Evolutionary conservation across 1,140 invertebrate genomes (phyloP).

Genomic region (Zaprionus gabonicus): DNA sequence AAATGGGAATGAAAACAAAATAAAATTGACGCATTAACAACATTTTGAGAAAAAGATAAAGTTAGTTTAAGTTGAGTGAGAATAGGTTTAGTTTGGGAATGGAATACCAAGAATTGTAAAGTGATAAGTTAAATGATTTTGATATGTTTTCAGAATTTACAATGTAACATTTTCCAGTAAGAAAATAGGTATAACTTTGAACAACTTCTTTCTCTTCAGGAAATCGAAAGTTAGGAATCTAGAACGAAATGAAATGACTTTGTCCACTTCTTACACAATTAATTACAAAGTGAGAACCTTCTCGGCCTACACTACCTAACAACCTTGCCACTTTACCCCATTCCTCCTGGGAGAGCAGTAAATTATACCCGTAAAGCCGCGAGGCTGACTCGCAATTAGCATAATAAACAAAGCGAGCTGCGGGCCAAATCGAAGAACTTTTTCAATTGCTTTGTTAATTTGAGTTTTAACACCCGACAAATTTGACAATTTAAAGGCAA

Average conservation of each 20-base stretch:
- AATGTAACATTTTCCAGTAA: neutral
- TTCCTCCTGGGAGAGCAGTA: neutral
- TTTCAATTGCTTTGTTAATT: slow-evolving; percentile 64
- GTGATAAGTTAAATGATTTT: neutral
- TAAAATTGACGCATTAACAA: neutral
- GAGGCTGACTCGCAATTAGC: slow-evolving; percentile 42
- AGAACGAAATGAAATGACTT: neutral
- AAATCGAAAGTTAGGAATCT: neutral
- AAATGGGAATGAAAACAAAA: neutral
- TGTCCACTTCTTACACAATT: neutral
- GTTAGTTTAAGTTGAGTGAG: neutral
- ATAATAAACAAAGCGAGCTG: slow-evolving; percentile 46
- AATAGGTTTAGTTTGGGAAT: neutral
- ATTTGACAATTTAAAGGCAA: slow-evolving; percentile 59
- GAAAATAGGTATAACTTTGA: too few relatives aligned
- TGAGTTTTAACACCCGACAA: slow-evolving; percentile 57
- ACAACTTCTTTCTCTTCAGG: neutral
- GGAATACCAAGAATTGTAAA: neutral
- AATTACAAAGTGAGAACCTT: neutral
- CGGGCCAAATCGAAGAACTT: slow-evolving; percentile 35
- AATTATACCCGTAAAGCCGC: neutral
- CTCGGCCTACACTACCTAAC: neutral
- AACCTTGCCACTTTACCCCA: neutral
- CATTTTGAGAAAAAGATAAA: neutral
- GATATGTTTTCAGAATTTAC: neutral